These are phyloP conservation scores for Chaetops frenatus DNA, from an alignment of 2,113 vertebrate genomes.

Conservation along the genomic window DNA sequence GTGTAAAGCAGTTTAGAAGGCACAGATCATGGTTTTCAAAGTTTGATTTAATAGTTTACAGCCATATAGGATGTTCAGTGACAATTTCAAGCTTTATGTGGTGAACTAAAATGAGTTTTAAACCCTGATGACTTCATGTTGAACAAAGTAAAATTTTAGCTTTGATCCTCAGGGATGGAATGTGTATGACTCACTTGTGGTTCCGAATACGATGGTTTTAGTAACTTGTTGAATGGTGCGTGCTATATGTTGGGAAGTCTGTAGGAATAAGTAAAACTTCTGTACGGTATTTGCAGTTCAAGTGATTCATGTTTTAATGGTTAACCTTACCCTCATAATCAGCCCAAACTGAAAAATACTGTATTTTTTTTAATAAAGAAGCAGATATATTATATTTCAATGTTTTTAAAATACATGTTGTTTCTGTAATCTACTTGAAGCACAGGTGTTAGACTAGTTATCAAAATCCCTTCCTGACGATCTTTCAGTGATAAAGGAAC, in stretches of 20 bases:
- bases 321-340: neutral
- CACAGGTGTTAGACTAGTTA: neutral
- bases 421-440: neutral
- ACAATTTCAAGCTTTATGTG: neutral
- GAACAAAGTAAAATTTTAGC: constrained; percentile 13
- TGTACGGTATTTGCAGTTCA: neutral
- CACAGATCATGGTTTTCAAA: neutral
- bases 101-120: neutral
- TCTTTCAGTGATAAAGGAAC: neutral
- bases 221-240: neutral
- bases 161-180: constrained; percentile 2
- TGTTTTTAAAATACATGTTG: neutral
- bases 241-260: neutral
- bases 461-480: neutral
- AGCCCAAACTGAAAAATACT: neutral
- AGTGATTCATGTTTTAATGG: neutral
- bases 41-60: neutral
- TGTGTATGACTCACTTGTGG: neutral
- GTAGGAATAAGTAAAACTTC: neutral
- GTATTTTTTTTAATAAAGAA: neutral
- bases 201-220: neutral
- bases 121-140: neutral
- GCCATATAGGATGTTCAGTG: neutral
- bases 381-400: neutral
- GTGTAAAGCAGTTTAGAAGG: neutral